Percentiles rank a stretch among this genome's conserved stretches.
These are phyloP conservation scores for Camponotus floridanus DNA, from an alignment of 1,140 invertebrate species.

Conservation along the genomic window DNA sequence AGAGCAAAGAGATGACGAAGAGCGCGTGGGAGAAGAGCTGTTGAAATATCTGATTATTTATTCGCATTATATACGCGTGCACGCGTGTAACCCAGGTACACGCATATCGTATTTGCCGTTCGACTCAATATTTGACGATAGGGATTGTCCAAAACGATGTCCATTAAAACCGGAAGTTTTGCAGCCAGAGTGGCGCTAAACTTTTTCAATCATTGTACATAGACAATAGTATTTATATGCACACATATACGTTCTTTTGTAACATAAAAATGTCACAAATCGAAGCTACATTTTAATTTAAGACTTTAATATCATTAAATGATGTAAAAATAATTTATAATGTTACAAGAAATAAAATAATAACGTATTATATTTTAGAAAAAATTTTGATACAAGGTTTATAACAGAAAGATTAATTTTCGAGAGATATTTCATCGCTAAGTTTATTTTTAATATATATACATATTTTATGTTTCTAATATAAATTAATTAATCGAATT, in stretches of 20 bases:
- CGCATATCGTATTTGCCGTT: constrained; percentile 26
- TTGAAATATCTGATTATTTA: constrained; percentile 62
- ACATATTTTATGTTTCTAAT: not conserved
- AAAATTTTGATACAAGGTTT: not conserved
- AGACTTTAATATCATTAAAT: not conserved
- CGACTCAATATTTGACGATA: constrained; percentile 57
- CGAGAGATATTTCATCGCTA: not conserved
- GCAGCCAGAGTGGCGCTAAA: not conserved
- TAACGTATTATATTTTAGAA: not conserved
- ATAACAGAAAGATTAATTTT: not conserved
- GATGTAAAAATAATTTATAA: not conserved
- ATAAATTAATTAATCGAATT: not conserved
- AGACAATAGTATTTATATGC: not conserved
- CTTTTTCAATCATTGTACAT: constrained; percentile 26
- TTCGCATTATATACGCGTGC: constrained; percentile 52
- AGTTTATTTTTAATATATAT: not conserved
- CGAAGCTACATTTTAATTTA: constrained; percentile 6
- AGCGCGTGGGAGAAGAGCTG: constrained; percentile 1
- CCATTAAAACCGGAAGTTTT: constrained; percentile 34
- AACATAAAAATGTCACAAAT: not conserved
- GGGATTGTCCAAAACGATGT: constrained; percentile 36
- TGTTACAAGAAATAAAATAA: not conserved
- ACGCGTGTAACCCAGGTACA: constrained; percentile 24
- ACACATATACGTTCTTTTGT: not conserved
- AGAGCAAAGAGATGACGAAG: constrained; percentile 17